Conservation (phyloP, 2,888 invertebrate genomes). For the Spicauda simplicius region DNA sequence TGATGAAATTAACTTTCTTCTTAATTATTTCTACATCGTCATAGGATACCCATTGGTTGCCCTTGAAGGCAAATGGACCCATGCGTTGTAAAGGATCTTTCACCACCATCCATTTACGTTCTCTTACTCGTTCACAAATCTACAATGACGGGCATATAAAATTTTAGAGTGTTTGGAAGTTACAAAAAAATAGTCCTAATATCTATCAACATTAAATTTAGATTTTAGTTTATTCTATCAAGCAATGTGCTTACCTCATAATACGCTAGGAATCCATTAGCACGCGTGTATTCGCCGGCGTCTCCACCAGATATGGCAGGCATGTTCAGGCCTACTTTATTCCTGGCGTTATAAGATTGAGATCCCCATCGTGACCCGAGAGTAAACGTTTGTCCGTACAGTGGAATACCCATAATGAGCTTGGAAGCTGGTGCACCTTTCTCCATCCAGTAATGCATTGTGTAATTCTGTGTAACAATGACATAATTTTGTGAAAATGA, state of each 20-base stretch:
- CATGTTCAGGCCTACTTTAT: slow-evolving; percentile 88
- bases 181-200: too few species aligned
- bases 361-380: slow-evolving; percentile 78
- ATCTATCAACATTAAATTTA: background rate
- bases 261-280: slow-evolving; percentile 94
- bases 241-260: slow-evolving; percentile 87
- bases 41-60: slow-evolving; percentile 96
- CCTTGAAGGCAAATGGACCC: slow-evolving; percentile 95
- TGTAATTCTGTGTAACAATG: slow-evolving; percentile 87
- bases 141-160: slow-evolving; percentile 50
- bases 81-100: slow-evolving; percentile 91
- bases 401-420: slow-evolving; percentile 94
- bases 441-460: slow-evolving; percentile 95
- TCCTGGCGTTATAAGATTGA: slow-evolving; percentile 32
- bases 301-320: slow-evolving; percentile 91
- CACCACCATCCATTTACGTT: slow-evolving; percentile 92
- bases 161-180: too few species aligned
- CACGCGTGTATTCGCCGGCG: slow-evolving; percentile 93
- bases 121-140: slow-evolving; percentile 93
- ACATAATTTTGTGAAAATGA: background rate
- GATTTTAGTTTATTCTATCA: background rate
- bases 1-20: slow-evolving; percentile 91
- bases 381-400: slow-evolving; percentile 95
- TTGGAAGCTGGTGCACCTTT: slow-evolving; percentile 93
- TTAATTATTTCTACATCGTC: slow-evolving; percentile 93